Conservation (phyloP, 2,113 vertebrate genomes). For the Balaeniceps rex region DNA sequence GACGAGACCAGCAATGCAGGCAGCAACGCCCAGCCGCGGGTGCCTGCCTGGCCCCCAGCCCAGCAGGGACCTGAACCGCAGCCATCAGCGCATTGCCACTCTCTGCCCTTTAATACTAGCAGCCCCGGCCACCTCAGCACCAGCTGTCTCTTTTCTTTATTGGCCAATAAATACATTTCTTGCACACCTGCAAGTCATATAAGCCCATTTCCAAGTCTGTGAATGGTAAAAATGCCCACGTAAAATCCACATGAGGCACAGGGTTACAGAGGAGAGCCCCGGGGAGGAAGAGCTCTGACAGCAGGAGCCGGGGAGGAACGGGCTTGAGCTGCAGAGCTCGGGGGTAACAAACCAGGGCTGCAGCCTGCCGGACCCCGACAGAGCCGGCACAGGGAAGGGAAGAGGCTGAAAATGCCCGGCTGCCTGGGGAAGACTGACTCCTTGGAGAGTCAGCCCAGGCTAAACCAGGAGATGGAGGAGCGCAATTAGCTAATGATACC, state of each 20-base stretch:
- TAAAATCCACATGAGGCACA: rapidly evolving
- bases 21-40: neutral
- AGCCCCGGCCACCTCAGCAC: neutral
- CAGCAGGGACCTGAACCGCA: rapidly evolving
- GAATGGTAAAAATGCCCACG: neutral
- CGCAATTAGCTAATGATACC: too few species aligned
- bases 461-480: rapidly evolving
- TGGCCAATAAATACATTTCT: neutral
- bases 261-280: neutral
- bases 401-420: neutral
- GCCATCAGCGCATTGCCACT: rapidly evolving
- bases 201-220: neutral
- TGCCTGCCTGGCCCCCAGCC: neutral
- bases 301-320: too few species aligned
- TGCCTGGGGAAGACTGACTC: neutral
- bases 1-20: neutral
- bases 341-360: rapidly evolving
- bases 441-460: neutral
- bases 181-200: too few species aligned
- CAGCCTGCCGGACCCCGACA: neutral
- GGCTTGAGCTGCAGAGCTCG: neutral
- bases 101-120: rapidly evolving
- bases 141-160: neutral
- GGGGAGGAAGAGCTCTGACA: neutral
- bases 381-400: rapidly evolving